Evolutionary conservation across 2,797 vertebrate species (phyloP), one percentile per base, ranked within the genome.

Genomic region (Poeciliopsis presidionis): DNA sequence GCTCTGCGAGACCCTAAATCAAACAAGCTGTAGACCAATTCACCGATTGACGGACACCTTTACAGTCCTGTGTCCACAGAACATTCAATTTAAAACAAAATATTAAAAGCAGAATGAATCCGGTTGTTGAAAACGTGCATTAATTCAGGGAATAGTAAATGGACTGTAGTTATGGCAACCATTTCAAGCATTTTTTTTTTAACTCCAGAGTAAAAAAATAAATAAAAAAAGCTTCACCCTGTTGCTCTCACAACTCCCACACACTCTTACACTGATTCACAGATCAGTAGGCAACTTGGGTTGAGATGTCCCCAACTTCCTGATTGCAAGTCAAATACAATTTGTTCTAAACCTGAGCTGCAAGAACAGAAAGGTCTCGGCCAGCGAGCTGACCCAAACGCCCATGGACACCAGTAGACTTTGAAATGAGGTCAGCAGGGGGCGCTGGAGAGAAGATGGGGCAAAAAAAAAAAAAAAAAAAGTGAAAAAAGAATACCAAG

Each of bases 101-200:
- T 16, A 61, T 30, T 6, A 33, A 30, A 30, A 28, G 30, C 57
- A 14, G 65, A 43, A 70, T 45, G 45, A 49, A 74, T 73, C 49
- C 76, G 76, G n/a, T 72, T 74, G 80, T 73, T 41, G 80, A 72
- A 49, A 81, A 84, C 36, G 39, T 5, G 45, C n/a, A 18, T 75
- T 30, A 63, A 73, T 70, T 59, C 30, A 18, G 59, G 14, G 59
- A 61, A 61, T 33, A 33, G 30, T 33, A 33, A 61, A 7, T 61
- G 59, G 33, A 61, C 30, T 7, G 59, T 61, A 61, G 59, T 61
- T 30, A 61, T 61, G 30, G 28, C 30, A 33, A 61, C 11, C 30
- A 30, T 6, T 61, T 33, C 1, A 7, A 16, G 57, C 13, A 33
- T 61, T 18, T 61, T 43, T 41, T 41, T 43, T 43, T 43, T 61